These are phyloP conservation scores for Odontamblyopus rebecca DNA, from an alignment of 2,797 vertebrate genomes.

Conservation along the genomic window DNA sequence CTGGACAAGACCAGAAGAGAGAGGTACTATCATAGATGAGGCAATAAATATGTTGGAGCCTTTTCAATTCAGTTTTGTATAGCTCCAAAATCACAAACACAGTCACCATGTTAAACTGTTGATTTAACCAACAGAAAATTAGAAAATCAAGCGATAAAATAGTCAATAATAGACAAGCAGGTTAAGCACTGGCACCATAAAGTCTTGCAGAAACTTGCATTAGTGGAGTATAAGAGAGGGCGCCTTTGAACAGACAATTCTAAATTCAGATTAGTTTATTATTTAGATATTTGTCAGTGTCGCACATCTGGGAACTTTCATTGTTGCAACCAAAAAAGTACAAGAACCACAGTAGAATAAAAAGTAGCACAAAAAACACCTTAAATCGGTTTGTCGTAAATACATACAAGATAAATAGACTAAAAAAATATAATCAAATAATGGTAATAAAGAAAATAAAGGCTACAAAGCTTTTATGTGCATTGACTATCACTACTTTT, in stretches of 20 bases:
- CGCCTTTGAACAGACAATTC: not conserved
- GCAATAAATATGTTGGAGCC: not conserved
- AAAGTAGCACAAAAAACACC: too few species aligned
- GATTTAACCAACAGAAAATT: too few species aligned
- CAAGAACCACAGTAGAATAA: not conserved
- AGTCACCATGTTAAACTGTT: too few species aligned
- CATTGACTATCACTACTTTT: too few species aligned
- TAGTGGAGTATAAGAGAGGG: not conserved
- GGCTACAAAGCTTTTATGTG: too few species aligned
- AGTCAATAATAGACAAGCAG: too few species aligned
- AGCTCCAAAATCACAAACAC: too few species aligned
- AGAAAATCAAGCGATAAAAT: too few species aligned
- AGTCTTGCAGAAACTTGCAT: not conserved
- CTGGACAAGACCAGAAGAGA: conserved; percentile 94
- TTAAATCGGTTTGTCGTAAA: too few species aligned
- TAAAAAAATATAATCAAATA: too few species aligned
- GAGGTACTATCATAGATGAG: conserved; percentile 72
- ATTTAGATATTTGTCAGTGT: not conserved
- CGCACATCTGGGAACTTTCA: not conserved
- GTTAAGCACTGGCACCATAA: not conserved
- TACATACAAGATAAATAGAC: too few species aligned
- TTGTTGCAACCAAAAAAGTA: not conserved
- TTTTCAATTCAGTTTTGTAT: not conserved
- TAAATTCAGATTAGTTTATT: not conserved
- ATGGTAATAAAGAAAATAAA: too few species aligned